These are phyloP conservation scores for Eubasilissa splendida DNA, from an alignment of 2,888 invertebrate genomes.

Conservation along the genomic window DNA sequence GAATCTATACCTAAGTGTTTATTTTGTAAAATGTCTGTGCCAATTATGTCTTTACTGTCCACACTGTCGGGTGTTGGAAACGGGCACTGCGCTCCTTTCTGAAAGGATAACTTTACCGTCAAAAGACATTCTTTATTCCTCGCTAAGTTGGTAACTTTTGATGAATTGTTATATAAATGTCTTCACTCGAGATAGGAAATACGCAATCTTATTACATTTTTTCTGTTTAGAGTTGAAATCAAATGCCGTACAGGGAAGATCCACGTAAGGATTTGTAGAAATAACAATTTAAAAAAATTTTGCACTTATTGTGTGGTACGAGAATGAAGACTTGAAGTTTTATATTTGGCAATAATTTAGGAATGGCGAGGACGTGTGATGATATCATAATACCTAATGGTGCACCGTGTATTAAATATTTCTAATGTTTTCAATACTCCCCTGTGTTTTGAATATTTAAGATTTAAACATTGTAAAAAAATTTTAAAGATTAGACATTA, in stretches of 20 bases:
- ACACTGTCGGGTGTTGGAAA: constrained; percentile 7
- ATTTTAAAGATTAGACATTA: neutral
- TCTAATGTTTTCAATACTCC: constrained; percentile 18
- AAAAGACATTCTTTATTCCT: constrained; percentile 2
- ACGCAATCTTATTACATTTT: too few relatives aligned
- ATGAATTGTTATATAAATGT: neutral
- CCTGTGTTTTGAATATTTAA: constrained; percentile 25
- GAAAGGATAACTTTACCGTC: constrained; percentile 1
- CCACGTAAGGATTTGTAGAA: constrained; percentile 4
- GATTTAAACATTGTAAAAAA: constrained; percentile 24
- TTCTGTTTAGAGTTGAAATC: too few relatives aligned
- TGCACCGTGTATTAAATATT: constrained; percentile 34
- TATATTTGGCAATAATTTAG: constrained; percentile 35
- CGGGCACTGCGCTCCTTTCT: constrained; percentile 7
- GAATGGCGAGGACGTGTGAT: constrained; percentile 2
- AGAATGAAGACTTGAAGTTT: constrained; percentile 40
- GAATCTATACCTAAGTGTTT: constrained; percentile 40
- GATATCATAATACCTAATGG: constrained; percentile 28
- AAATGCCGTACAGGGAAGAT: neutral
- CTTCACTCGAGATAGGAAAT: too few relatives aligned
- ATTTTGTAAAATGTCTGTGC: constrained; percentile 35
- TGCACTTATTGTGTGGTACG: constrained; percentile 26
- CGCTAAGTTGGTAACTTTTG: neutral
- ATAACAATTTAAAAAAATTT: constrained; percentile 19
- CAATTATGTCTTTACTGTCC: constrained; percentile 34